Evolutionary conservation across 2,113 vertebrate species (phyloP).

Genomic region (Serinus canaria): DNA sequence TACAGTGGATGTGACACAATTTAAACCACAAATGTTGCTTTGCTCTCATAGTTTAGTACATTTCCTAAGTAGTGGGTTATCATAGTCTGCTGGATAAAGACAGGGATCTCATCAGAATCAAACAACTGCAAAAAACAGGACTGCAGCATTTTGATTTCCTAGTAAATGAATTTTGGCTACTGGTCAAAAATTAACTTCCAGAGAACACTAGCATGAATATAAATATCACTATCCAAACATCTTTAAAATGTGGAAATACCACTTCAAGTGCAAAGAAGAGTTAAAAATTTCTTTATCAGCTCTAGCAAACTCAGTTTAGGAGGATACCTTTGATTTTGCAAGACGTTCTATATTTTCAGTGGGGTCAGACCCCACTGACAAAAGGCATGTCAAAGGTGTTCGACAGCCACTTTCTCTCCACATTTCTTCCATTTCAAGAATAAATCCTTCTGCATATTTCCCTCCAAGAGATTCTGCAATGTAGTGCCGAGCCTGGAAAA

Average conservation of each 20-base stretch:
- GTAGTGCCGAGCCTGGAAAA: constrained; percentile 76
- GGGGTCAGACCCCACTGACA: constrained; percentile 85
- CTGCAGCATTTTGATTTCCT: background rate
- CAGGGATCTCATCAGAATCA: background rate
- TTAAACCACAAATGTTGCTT: background rate
- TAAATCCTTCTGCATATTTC: constrained; percentile 77
- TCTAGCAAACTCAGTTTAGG: background rate
- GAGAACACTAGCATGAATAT: background rate
- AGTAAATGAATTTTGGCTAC: background rate
- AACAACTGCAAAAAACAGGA: background rate
- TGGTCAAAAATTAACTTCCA: background rate
- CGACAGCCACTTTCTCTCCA: constrained; percentile 76
- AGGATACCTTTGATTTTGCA: constrained; percentile 78
- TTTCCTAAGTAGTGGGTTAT: background rate
- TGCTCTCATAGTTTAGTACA: background rate
- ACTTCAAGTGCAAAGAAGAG: background rate
- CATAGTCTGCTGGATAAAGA: background rate
- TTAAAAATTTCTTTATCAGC: background rate
- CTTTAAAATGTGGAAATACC: too few species aligned
- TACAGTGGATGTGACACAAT: background rate
- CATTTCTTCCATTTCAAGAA: constrained; percentile 82
- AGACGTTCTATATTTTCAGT: constrained; percentile 83
- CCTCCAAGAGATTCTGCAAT: constrained; percentile 78
- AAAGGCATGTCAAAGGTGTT: constrained; percentile 81
- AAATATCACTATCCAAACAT: background rate